Evolutionary conservation across 2,888 invertebrate genomes (phyloP), one percentile per base, ranked within the genome.

Genomic region (Chironomus riparius): DNA sequence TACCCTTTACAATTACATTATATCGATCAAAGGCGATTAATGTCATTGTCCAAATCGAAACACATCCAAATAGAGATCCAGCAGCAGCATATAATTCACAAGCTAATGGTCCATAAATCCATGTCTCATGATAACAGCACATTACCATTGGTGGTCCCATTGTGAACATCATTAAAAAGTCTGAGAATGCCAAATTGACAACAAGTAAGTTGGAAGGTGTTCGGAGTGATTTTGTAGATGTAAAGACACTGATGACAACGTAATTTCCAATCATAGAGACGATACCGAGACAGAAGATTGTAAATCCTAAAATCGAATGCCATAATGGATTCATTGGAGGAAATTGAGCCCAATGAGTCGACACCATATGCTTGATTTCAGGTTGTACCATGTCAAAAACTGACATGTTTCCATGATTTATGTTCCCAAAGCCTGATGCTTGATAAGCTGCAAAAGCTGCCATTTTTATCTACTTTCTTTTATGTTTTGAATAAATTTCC

Each of bases 201-300:
- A 97, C 92, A 79, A 96, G 87, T 80, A 97, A 87, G 84, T 97
- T 97, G 78, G 96, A 94, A 68, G 96, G 96, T 48, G 95, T 95
- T 80, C 94, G 89, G 77, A 96, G 78, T 2, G 83, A 81, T 80
- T 83, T 83, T 68, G 84, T 84, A 69, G 83, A 83, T 77, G 83
- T 80, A 77, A 84, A 84, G 77, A 84, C 83, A 70, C 81, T 83
- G 76, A 84, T 82, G 76, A 84, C 84, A 77, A 80, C 61, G 70
- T 21, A 12, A 76, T 70, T 7, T 24, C 47, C 22, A 69, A 70
- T 10, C 62, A 6, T n/a, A n/a, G n/a, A n/a, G n/a, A n/a, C n/a
- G n/a, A n/a, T n/a, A n/a, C n/a, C n/a, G n/a, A n/a, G n/a, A n/a
- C n/a, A 76, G 47, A n/a, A n/a, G n/a, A n/a, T n/a, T n/a, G n/a